Evolutionary conservation across 2,797 vertebrate genomes (phyloP).

Genomic region (Crenuchus spilurus): DNA sequence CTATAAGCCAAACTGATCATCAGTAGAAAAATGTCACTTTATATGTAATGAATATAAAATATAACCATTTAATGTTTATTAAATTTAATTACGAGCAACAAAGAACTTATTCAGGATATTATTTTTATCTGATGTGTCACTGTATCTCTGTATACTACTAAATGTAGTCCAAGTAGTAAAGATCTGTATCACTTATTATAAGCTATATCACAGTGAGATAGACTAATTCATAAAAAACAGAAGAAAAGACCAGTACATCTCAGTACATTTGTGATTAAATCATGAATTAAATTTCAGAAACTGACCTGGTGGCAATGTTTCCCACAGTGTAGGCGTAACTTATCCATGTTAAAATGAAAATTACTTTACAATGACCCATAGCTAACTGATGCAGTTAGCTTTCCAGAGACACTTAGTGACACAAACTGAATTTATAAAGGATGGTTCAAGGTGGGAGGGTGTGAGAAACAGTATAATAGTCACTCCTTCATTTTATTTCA

Average conservation of each 20-base stretch:
- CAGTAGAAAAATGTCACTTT: too few relatives aligned
- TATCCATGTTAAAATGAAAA: slow-evolving; percentile 71
- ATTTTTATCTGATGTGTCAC: too few relatives aligned
- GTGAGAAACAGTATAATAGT: background rate
- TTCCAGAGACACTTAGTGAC: slow-evolving; percentile 31
- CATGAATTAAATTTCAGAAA: background rate
- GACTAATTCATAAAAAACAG: background rate
- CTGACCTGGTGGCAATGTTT: slow-evolving; percentile 46
- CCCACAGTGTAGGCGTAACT: slow-evolving; percentile 32
- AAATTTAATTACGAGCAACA: too few relatives aligned
- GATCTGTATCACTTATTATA: background rate
- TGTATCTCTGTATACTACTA: background rate
- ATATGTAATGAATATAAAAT: too few relatives aligned
- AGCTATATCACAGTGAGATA: too few relatives aligned
- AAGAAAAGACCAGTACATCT: background rate
- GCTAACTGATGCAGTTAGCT: slow-evolving; percentile 60
- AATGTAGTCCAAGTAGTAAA: too few relatives aligned
- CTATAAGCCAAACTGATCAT: too few relatives aligned
- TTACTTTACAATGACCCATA: slow-evolving; percentile 66
- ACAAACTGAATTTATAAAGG: slow-evolving; percentile 60
- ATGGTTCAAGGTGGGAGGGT: slow-evolving; percentile 12
- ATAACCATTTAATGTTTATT: too few relatives aligned
- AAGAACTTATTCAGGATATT: too few relatives aligned
- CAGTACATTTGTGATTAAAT: background rate
- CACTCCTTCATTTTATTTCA: slow-evolving; percentile 49